Conservation (phyloP, 1,140 invertebrate species). For the Dendrolimus punctatus region DNA sequence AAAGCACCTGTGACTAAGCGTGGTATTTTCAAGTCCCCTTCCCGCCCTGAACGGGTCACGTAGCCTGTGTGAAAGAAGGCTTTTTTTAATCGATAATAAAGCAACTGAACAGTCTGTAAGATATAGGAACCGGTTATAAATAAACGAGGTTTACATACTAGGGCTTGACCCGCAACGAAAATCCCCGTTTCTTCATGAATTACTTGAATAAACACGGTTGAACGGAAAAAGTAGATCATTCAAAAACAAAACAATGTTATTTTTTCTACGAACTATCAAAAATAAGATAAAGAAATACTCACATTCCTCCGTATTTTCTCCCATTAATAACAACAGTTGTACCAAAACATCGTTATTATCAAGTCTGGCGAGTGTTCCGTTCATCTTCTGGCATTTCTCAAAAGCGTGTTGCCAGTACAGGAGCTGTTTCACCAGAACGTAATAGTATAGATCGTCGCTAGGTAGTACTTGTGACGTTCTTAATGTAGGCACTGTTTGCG, state of each 20-base stretch:
- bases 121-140: no score
- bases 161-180: no score
- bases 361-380: conserved; percentile 41
- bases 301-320: conserved; percentile 58
- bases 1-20: no score
- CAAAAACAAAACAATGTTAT: background rate
- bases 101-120: no score
- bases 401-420: conserved; percentile 54
- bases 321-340: conserved; percentile 49
- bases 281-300: conserved; percentile 21
- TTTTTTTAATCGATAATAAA: no score
- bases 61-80: no score
- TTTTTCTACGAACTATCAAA: conserved; percentile 9
- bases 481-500: conserved; percentile 21
- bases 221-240: no score
- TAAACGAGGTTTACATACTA: no score
- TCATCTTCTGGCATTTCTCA: conserved; percentile 52
- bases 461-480: conserved; percentile 20
- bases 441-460: conserved; percentile 57
- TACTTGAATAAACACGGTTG: no score
- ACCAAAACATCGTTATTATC: conserved; percentile 44
- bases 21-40: no score
- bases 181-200: no score
- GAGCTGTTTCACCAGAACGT: conserved; percentile 39
- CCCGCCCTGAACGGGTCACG: no score